A percentile compares a stretch with the other conserved stretches of the same genome.
Conservation (phyloP, 2,797 vertebrate species). For the Sebastes cheni region DNA sequence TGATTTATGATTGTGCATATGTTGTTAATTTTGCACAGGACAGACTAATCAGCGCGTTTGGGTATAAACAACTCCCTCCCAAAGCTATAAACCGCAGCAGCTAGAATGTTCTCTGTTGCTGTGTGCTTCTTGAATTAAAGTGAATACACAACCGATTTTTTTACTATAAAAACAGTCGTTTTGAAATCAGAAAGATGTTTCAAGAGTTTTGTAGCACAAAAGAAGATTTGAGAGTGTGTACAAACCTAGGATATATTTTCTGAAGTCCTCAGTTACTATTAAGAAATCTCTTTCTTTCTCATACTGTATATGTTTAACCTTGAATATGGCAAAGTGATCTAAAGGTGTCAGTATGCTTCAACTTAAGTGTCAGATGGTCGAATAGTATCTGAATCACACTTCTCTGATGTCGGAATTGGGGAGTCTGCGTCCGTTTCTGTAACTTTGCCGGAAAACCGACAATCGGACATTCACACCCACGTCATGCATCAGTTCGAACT, state of each 20-base stretch:
- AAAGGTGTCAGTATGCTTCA: background rate
- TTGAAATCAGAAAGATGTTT: slow-evolving; percentile 5
- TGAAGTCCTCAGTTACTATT: background rate
- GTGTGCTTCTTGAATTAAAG: background rate
- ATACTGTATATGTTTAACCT: background rate
- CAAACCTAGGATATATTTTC: background rate
- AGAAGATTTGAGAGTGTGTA: background rate
- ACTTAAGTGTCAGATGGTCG: background rate
- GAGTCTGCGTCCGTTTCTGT: background rate
- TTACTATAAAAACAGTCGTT: slow-evolving; percentile 12
- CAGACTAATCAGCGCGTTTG: slow-evolving; percentile 19
- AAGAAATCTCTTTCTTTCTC: background rate
- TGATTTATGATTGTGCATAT: slow-evolving; percentile 51
- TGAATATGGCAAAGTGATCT: background rate
- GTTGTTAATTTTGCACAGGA: slow-evolving; percentile 41
- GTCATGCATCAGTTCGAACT: background rate
- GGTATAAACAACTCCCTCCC: slow-evolving; percentile 32
- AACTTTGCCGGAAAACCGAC: background rate
- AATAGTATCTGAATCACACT: background rate
- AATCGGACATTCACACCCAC: background rate
- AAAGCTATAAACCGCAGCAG: slow-evolving; percentile 13
- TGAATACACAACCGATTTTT: slow-evolving; percentile 9
- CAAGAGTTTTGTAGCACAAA: background rate
- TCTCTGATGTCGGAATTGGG: background rate
- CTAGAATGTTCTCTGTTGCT: background rate